Evolutionary conservation across 2,888 invertebrate species (phyloP), one percentile per base, ranked within the genome.

Genomic region (Griposia aprilina): DNA sequence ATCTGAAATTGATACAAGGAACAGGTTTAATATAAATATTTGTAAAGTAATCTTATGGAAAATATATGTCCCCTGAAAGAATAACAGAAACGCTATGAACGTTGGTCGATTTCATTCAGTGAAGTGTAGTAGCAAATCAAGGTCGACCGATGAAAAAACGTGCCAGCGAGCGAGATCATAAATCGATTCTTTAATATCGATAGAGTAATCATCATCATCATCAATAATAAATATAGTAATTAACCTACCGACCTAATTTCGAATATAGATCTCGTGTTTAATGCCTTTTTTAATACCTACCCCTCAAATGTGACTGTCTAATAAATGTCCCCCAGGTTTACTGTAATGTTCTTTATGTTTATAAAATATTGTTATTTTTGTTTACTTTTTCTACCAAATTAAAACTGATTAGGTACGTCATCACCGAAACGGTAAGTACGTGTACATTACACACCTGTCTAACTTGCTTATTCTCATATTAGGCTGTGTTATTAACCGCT

Each of bases 1-100:
- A 96, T 92, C 97, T 97, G 97, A 84, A 97, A 96, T 90, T 85
- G 79, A 91, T 76, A 92, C 50, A 90, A 83, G n/a, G 2, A 5
- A 59, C 30, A 30, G 2, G 8, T 41, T 80, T 68, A 80, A n/a
- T 52, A 62, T 26, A 20, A 60, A 67, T 45, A 23, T 17, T 26
- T 4, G 10, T 5, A 15, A 72, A 41, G 6, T 30, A 4, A 60
- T 13, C n/a, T 30, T 20, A 17, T 7, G 10, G 4, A n/a, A 17
- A 55, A 20, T 55, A 36, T 3, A n/a, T n/a, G n/a, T 36, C 17
- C 6, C 36, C 17, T n/a, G 11, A 36, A 68, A 11, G 30, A 36
- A 36, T 48, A 17, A 48, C 3, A 57, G 5, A 55, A 17, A 70
- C 30, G 5, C 7, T 17, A n/a, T 30, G 7, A 70, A 20, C 8